Conservation (phyloP, 2,888 invertebrate species). For the Chrysodeixis includens region DNA sequence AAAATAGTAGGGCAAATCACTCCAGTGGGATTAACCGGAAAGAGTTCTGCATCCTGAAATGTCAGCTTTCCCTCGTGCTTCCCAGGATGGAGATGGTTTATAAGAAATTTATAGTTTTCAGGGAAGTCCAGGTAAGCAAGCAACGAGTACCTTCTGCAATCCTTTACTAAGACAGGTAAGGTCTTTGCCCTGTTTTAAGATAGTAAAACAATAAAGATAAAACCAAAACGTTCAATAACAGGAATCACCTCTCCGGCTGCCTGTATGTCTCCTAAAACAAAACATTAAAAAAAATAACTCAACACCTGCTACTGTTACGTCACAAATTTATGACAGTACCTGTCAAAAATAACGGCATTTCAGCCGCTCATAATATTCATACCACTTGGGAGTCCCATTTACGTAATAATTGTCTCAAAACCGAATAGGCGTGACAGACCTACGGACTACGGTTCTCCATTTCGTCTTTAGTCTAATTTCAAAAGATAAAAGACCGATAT, state of each 20-base stretch:
- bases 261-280: not conserved
- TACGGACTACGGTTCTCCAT: slow-evolving; percentile 5
- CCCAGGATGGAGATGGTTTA: too few species aligned
- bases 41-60: too few species aligned
- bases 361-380: not conserved
- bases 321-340: slow-evolving; percentile 3
- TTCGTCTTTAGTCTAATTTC: slow-evolving; percentile 30
- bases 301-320: slow-evolving; percentile 5
- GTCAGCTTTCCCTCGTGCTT: too few species aligned
- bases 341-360: slow-evolving; percentile 3
- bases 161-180: not conserved
- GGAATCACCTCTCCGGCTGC: not conserved
- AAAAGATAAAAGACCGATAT: slow-evolving; percentile 25
- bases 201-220: not conserved
- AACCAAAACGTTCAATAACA: not conserved
- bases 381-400: slow-evolving; percentile 9
- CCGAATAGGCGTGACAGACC: slow-evolving; percentile 19
- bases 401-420: not conserved
- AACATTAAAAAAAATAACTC: not conserved
- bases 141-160: too few species aligned
- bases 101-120: too few species aligned
- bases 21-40: too few species aligned
- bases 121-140: too few species aligned
- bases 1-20: too few species aligned
- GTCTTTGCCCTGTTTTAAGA: not conserved